phyloP scores from a whole-genome alignment of 2,113 vertebrate species.

The Equus przewalskii region DNA sequence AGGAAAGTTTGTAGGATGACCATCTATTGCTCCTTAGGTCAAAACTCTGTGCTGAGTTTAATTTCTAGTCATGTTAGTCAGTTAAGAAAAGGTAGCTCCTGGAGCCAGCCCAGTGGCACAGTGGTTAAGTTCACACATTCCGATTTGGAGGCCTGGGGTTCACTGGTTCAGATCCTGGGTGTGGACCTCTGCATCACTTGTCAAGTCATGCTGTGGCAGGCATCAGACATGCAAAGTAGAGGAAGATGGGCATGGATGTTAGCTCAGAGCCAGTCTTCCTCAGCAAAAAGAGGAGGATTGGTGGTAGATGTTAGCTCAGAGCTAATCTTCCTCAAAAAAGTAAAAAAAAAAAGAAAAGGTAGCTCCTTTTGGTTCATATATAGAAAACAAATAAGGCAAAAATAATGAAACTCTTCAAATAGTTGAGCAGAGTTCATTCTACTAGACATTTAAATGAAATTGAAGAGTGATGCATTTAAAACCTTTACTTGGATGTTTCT shows the following conservation, averaged over 20 bases:
- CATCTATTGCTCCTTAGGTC: not conserved
- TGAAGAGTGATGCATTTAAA: not conserved
- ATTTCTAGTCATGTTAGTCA: not conserved
- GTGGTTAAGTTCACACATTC: too few species aligned
- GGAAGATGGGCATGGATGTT: too few species aligned
- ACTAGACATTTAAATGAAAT: not conserved
- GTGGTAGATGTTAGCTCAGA: too few species aligned
- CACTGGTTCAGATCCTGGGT: too few species aligned
- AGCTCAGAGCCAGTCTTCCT: too few species aligned
- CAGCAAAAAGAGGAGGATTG: too few species aligned
- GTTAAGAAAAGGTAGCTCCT: not conserved
- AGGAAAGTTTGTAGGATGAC: not conserved
- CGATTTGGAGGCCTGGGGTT: too few species aligned
- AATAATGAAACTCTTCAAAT: not conserved
- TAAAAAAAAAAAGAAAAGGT: not conserved
- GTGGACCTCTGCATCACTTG: too few species aligned
- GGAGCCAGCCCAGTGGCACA: too few species aligned
- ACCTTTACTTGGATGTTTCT: not conserved
- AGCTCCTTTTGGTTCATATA: not conserved
- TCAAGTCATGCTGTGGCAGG: too few species aligned
- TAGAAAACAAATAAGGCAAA: conserved; percentile 9
- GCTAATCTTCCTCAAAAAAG: too few species aligned
- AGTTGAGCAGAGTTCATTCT: not conserved
- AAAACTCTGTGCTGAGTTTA: not conserved
- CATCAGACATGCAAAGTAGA: too few species aligned